A percentile compares a stretch with the other conserved stretches of the same genome.
These are phyloP conservation scores for Mnemiopsis leidyi DNA, from an alignment of 37 sponge, comb jelly and placozoan genomes.

Conservation along the genomic window DNA sequence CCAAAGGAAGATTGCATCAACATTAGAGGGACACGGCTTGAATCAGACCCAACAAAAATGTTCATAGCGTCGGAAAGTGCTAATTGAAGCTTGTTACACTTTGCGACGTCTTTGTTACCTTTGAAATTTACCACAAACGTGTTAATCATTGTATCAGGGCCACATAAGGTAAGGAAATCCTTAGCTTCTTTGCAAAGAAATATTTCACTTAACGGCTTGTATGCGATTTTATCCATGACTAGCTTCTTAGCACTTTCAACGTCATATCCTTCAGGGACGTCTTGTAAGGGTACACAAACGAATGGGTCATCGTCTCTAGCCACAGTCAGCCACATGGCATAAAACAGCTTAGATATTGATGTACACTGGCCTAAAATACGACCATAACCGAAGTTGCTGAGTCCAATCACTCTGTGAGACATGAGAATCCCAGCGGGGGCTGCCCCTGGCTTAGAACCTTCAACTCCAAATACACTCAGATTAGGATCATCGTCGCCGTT, in stretches of 20 bases:
- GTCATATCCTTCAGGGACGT: background rate
- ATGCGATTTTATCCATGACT: background rate
- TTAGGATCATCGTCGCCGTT: background rate
- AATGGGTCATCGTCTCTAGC: conserved; percentile 1
- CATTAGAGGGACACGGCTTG: background rate
- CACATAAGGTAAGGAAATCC: background rate
- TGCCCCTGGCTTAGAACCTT: background rate
- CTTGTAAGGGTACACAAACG: background rate
- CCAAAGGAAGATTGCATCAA: background rate
- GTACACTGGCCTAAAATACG: background rate
- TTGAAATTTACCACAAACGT: background rate
- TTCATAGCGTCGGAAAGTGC: conserved; percentile 3
- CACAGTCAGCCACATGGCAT: conserved; percentile 5
- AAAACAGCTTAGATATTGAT: background rate
- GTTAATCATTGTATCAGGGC: background rate
- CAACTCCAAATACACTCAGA: background rate
- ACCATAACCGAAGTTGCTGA: background rate
- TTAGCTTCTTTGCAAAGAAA: background rate
- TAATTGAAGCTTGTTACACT: background rate
- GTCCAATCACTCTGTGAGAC: background rate
- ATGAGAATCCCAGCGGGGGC: background rate
- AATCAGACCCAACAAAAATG: background rate
- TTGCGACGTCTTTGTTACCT: background rate
- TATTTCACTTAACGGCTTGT: background rate
- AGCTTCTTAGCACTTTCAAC: background rate